These are phyloP conservation scores for Pseudeuparius sepicola DNA, from an alignment of 2,888 invertebrate genomes.

Conservation along the genomic window DNA sequence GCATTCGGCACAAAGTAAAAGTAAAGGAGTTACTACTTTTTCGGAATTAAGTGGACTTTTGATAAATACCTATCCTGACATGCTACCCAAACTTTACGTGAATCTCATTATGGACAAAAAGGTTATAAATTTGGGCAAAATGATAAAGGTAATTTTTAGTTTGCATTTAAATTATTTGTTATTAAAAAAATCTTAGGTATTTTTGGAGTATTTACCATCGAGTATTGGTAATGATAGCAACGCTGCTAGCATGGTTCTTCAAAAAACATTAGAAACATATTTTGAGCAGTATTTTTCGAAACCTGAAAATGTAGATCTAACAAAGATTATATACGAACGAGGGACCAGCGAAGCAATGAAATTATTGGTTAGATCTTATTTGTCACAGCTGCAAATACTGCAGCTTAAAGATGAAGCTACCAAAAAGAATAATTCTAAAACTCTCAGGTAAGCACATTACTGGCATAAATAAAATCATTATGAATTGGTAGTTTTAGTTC, in stretches of 20 bases:
- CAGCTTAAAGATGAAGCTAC: constrained; percentile 30
- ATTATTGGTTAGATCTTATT: constrained; percentile 50
- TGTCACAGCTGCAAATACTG: constrained; percentile 39
- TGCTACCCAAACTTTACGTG: constrained; percentile 42
- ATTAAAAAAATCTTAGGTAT: constrained; percentile 40
- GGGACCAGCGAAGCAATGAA: constrained; percentile 47
- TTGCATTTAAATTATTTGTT: neutral
- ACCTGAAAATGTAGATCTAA: constrained; percentile 31
- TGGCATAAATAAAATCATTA: constrained; percentile 9
- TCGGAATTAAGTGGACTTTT: constrained; percentile 46
- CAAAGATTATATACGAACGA: constrained; percentile 37
- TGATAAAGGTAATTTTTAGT: constrained; percentile 33
- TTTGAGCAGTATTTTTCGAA: constrained; percentile 36
- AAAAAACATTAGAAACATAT: constrained; percentile 43
- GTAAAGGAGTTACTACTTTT: constrained; percentile 40
- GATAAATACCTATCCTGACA: constrained; percentile 40
- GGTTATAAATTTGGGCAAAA: constrained; percentile 38
- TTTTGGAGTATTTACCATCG: constrained; percentile 56
- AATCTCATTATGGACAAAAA: constrained; percentile 39
- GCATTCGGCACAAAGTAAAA: constrained; percentile 30
- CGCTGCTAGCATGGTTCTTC: constrained; percentile 41
- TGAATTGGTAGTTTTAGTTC: no score
- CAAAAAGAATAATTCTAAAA: constrained; percentile 10
- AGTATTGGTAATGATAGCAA: constrained; percentile 48
- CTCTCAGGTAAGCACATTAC: no score